Evolutionary conservation across 2,888 invertebrate species (phyloP).

Genomic region (Heliconius aoede): DNA sequence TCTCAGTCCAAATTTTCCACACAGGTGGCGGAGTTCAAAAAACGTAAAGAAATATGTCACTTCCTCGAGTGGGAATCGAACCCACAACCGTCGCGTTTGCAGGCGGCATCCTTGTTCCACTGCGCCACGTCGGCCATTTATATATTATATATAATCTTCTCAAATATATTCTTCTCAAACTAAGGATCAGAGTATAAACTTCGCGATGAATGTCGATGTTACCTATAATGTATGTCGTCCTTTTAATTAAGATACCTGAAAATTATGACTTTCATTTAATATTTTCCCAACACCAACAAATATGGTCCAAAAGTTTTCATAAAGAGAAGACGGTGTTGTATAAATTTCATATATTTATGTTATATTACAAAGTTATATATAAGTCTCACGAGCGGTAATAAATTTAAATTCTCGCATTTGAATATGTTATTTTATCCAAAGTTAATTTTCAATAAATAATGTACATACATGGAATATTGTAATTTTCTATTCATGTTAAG

Average conservation of each 20-base stretch:
- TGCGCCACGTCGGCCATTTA: no score
- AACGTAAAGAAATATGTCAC: no score
- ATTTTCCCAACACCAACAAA: background rate
- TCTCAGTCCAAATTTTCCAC: no score
- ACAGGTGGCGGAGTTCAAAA: no score
- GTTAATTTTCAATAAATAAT: background rate
- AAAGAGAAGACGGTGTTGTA: background rate
- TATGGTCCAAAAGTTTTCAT: background rate
- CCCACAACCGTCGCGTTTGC: no score
- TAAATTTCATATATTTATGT: conserved; percentile 5
- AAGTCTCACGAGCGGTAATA: background rate
- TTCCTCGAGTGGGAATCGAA: no score
- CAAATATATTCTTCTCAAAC: background rate
- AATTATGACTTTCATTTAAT: background rate
- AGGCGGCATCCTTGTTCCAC: no score
- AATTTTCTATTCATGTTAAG: background rate
- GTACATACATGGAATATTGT: background rate
- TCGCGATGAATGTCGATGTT: background rate
- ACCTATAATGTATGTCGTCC: background rate
- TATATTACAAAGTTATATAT: background rate
- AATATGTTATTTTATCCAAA: background rate
- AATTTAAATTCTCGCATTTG: background rate
- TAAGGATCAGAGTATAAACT: background rate
- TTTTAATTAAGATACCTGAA: background rate
- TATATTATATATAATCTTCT: no score